Percentiles rank a stretch among this genome's conserved stretches.
Conservation (phyloP, 2,113 vertebrate genomes). For the Murina feae region DNA sequence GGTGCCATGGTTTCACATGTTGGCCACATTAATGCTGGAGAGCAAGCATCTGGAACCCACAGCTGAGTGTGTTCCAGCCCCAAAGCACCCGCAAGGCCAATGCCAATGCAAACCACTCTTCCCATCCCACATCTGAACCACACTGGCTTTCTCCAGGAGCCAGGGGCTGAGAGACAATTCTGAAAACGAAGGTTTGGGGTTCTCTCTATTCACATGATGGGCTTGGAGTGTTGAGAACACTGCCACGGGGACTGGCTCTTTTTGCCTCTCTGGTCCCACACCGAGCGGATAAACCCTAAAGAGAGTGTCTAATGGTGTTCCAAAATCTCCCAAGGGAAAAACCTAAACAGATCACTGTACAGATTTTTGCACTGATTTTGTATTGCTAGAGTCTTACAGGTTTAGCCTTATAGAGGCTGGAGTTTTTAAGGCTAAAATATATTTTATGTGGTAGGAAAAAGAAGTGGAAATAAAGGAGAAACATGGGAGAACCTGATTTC, state of each 20-base stretch:
- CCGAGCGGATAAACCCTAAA: constrained; percentile 30
- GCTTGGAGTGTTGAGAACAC: constrained; percentile 3
- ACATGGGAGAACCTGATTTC: background rate
- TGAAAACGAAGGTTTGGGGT: constrained; percentile 74
- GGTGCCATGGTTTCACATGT: constrained; percentile 82
- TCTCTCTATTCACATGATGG: constrained; percentile 69
- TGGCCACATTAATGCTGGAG: constrained; percentile 83
- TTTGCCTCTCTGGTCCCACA: constrained; percentile 16
- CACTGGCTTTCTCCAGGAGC: constrained; percentile 79
- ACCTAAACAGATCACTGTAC: constrained; percentile 26
- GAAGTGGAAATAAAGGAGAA: constrained; percentile 23
- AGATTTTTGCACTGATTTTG: background rate
- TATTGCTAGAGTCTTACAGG: background rate
- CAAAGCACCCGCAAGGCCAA: constrained; percentile 78
- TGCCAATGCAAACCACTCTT: constrained; percentile 79
- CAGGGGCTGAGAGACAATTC: constrained; percentile 68
- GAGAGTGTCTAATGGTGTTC: constrained; percentile 16
- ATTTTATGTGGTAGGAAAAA: constrained; percentile 36
- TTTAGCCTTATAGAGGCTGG: background rate
- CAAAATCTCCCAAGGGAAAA: constrained; percentile 20
- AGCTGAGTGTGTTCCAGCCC: constrained; percentile 77
- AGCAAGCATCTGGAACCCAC: constrained; percentile 84
- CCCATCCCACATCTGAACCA: constrained; percentile 80
- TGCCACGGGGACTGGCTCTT: background rate
- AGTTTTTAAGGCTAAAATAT: constrained; percentile 27